Evolutionary conservation across 2,797 vertebrate species (phyloP).

Genomic region (Cyclura pinguis): DNA sequence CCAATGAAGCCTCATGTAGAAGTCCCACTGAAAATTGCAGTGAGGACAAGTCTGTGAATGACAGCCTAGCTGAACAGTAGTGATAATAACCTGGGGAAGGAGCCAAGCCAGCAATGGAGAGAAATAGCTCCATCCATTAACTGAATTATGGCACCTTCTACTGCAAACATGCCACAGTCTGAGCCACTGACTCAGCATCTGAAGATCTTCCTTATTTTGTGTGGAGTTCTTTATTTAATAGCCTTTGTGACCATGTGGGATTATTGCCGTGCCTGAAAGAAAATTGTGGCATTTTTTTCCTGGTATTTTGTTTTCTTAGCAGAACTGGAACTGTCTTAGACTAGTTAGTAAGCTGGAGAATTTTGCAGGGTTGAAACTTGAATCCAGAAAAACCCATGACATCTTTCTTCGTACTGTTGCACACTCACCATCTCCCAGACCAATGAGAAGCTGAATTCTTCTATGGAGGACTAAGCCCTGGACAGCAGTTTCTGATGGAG

Average conservation of each 20-base stretch:
- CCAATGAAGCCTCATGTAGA: not conserved
- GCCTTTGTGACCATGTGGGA: not conserved
- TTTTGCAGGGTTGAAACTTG: not conserved
- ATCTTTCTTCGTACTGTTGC: not conserved
- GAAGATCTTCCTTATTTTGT: not conserved
- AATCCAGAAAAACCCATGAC: not conserved
- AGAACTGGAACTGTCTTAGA: not conserved
- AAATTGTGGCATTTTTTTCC: not conserved
- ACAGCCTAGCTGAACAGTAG: not conserved
- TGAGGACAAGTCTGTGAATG: not conserved
- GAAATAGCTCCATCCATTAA: not conserved
- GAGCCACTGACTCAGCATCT: not conserved
- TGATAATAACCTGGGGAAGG: not conserved
- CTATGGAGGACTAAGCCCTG: not conserved
- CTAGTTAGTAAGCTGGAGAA: not conserved
- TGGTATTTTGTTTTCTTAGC: not conserved
- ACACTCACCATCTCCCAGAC: not conserved
- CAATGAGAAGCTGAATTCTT: not conserved
- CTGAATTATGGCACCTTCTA: not conserved
- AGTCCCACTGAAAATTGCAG: no score
- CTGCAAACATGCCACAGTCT: not conserved
- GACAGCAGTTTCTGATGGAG: not conserved
- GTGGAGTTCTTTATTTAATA: not conserved
- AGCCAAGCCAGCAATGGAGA: no score
- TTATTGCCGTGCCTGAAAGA: not conserved